Evolutionary conservation across 2,888 invertebrate species (phyloP), one percentile per base, ranked within the genome.

Genomic region (Molorchus minor): DNA sequence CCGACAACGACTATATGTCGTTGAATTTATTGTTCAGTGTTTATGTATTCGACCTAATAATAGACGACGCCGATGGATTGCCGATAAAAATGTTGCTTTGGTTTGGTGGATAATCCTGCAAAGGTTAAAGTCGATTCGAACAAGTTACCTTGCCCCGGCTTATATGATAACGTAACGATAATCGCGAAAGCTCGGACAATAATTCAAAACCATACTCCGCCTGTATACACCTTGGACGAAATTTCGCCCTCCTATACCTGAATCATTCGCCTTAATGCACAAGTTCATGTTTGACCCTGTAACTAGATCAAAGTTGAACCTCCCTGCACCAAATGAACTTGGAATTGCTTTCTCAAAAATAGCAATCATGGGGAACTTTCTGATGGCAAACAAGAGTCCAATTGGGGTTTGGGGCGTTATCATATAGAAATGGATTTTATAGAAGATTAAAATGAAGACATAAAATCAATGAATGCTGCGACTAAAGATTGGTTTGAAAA

Each of bases 241-340:
- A 25, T 25, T 25, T 25, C 25, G 25, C 25, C 25, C 25, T 25
- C 25, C 8, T 25, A 25, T 25, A 0, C 67, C 73, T 15, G 51
- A 59, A 5, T 15, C 35, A 1, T 74, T 75, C 55, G 69, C 62
- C 0, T 36, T 67, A 15, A 69, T 73, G 66, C 74, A 75, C 38
- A 38, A 59, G 33, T 58, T 29, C 5, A 5, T 72, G 0, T 69
- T 71, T 33, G 66, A 71, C 36, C 12, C 38, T 2, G 15, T n/a
- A 12, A 33, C 51, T 0, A 53, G 62, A 40, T 8, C 36, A 5
- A 21, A 10, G 17, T 7, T 44, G 0, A 10, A 8, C 2, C 25
- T 60, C 0, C 51, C 57, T 1, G 0, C 0, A 1, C 29, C 59
- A 15, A 21, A 12, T 0, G 29, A 40, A 30, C 8, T 46, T n/a